Evolutionary conservation across 1,140 invertebrate genomes (phyloP).

Genomic region (Delia radicum): DNA sequence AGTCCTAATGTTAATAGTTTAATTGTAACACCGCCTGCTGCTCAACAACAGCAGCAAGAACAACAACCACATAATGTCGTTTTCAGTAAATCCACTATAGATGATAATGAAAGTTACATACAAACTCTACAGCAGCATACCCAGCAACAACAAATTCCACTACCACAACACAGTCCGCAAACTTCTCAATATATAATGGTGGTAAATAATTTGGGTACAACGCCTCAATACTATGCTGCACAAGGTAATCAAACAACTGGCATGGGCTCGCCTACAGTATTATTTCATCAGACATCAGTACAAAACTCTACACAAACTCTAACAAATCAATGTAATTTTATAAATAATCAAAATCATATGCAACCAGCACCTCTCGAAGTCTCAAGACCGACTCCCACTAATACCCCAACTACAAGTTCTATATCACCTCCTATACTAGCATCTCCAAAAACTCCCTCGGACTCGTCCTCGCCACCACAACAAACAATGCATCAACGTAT

Average conservation of each 20-base stretch:
- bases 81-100: neutral
- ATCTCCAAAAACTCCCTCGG: neutral
- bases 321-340: too few species aligned
- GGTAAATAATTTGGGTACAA: constrained; percentile 31
- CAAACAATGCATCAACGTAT: constrained; percentile 3
- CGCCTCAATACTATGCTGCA: constrained; percentile 28
- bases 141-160: constrained; percentile 10
- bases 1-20: neutral
- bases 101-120: neutral
- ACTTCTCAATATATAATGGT: neutral
- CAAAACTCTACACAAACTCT: neutral
- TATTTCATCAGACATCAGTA: constrained; percentile 6
- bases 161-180: neutral
- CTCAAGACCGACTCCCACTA: neutral
- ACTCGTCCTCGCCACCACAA: neutral
- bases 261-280: neutral
- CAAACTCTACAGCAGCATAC: neutral
- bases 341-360: too few species aligned
- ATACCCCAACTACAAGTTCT: neutral
- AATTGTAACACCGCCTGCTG: neutral
- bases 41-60: constrained; percentile 21
- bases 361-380: neutral
- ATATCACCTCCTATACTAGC: neutral
- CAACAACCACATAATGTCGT: neutral
- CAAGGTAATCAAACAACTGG: constrained; percentile 15